phyloP scores from a whole-genome alignment of 2,797 vertebrate genomes.

The Choloepus didactylus region DNA sequence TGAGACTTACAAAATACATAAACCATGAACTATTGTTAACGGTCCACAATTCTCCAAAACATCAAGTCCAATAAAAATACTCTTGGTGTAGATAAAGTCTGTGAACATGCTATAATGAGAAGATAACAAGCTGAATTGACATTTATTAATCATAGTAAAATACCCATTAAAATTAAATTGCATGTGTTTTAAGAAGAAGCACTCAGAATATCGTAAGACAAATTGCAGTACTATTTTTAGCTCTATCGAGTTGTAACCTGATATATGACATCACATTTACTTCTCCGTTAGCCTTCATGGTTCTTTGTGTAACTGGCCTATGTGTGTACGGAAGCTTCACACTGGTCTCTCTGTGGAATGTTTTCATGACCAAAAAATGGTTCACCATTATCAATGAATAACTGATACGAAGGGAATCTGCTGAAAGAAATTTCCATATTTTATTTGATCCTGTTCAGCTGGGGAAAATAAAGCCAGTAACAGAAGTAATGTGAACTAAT shows the following conservation, averaged over 20 bases:
- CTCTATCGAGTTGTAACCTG: neutral
- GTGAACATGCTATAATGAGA: neutral
- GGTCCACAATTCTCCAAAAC: slow-evolving; percentile 37
- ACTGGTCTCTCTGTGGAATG: neutral
- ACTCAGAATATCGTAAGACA: neutral
- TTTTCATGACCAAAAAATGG: neutral
- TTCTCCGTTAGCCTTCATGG: rapidly evolving
- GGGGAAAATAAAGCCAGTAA: neutral
- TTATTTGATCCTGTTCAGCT: neutral
- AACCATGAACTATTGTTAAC: slow-evolving; percentile 47
- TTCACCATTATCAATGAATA: neutral
- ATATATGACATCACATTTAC: neutral
- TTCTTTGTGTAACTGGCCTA: neutral
- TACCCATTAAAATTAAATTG: slow-evolving; percentile 64
- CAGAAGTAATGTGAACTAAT: neutral
- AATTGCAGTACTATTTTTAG: neutral
- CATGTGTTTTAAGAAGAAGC: neutral
- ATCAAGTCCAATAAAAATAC: slow-evolving; percentile 68
- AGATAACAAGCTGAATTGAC: slow-evolving; percentile 36
- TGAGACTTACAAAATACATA: slow-evolving; percentile 23
- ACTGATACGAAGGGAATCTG: neutral
- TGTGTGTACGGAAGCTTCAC: neutral
- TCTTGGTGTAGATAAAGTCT: slow-evolving; percentile 42
- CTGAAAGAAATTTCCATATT: neutral
- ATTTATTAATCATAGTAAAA: slow-evolving; percentile 77